Base-by-base conservation (phyloP, 1,140 invertebrate genomes). In the Lycorma delicatula region DNA sequence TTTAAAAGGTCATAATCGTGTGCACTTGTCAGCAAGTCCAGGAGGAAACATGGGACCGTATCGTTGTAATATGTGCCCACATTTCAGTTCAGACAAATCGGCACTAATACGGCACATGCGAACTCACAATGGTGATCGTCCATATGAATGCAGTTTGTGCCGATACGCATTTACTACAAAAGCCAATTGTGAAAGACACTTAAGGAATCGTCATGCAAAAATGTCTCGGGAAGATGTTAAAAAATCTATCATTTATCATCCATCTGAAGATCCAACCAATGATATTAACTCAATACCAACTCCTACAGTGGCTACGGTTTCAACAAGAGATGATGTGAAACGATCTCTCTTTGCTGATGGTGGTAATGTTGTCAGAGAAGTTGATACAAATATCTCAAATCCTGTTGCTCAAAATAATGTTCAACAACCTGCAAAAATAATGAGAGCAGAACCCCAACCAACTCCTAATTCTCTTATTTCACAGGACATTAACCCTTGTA, bases 81-180 rank as follows among this genome's bases (percentile, higher is more conserved):
- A 91, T 70, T 83, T 83, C 0, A 91, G 89, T 59, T 81, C 86
- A 28, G 94, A 97, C 64, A 95, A 97, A 69, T 87, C 88, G 9
- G 91, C 91, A 1, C 70, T 97, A 2, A 82, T 91, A 2, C 83
- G 91, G 26, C 88, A 97, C 70, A 85, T 97, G 81, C 78, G 93
- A 61, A 89, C 87, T 2, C 94, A 97, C 73, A 97, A 95, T 67
- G 93, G 93, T 0, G 93, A 97, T 65, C 78, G 93, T 3, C 94
- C 94, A 0, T 98, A 92, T 67, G 90, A 96, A 68, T 97, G 95
- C 67, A 82, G 84, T 1, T 79, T 96, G 1, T 98, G 95, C 71
- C 91, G 92, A 64, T 96, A 91, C 65, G 91, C 93, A 1, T 98
- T 97, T 71, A 97, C 94, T 1, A 98, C 94, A 0, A 97, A 97